Base-by-base conservation (phyloP, 2,797 vertebrate genomes). In the Acomys russatus region DNA sequence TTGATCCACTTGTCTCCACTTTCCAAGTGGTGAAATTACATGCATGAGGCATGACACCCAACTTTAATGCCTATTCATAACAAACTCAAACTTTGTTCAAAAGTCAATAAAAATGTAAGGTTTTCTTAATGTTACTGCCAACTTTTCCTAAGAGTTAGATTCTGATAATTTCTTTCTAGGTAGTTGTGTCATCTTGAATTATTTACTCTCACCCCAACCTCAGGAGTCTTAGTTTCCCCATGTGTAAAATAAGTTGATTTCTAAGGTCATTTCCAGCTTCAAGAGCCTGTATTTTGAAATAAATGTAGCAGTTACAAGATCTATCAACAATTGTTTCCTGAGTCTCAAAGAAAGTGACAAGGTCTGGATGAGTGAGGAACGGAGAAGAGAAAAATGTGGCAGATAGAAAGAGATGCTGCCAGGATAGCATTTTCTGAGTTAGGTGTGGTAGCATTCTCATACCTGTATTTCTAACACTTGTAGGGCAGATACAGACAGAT, bases 181-280 rank as follows among this genome's bases (percentile, higher is more conserved):
- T 61, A 38, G 59, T 12, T 82, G n/a, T 15, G 12, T n/a, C 79
- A 63, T 82, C 59, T 82, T 82, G 79, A 82, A 63, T 38, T 35
- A 38, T 82, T 82, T 33, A 61, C 11, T 82, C 35, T 82, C 14
- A 15, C 25, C 8, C 59, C 79, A 38, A 63, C 59, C 79, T 63
- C 14, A 63, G n/a, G 8, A 63, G 17, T 63, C 64, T 90, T 66
- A 33, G 14, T 90, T 84, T 90, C 63, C 83, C 22, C 63, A 23
- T 38, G 61, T 88, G 18, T 92, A 92, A 94, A 88, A 85, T 76
- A 61, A 64, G 59, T 63, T 84, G 38, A 74, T 66, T 73, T 66
- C 73, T 70, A 59, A 59, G 51, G 49, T 59, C 49, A 51, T 59
- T 91, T 92, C 56, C 61, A 74, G 66, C 44, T 80, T 28, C 18